Base-by-base conservation (phyloP, 2,797 vertebrate species). In the Antennarius maculatus region DNA sequence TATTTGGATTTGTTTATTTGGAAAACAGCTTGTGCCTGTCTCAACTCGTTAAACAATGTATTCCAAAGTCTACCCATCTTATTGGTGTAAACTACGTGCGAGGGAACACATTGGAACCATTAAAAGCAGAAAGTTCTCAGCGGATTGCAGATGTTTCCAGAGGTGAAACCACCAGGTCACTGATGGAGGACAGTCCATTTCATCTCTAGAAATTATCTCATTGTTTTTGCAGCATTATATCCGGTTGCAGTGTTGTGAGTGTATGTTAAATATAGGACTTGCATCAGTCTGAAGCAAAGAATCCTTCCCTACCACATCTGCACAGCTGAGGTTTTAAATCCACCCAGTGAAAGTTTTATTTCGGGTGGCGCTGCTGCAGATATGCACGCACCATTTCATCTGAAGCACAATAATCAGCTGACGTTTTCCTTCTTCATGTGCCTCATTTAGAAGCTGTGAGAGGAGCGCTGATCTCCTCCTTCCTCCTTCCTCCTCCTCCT, bases 111-210 rank as follows among this genome's bases (percentile, higher is more conserved):
- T 8, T 76, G 77, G 12, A 76, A 60, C 59, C 59, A 77, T 82
- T 79, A 79, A 0, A 1, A 46, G 6, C 14, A 17, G 59, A 56
- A 13, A 17, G 53, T 3, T 66, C 37, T 9, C 31, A 80, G 73
- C 41, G 6, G 66, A 63, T 57, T 82, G n/a, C 80, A 86, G 78
- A 84, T 85, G 84, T 76, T 8, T 45, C 37, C 72, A 63, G 72
- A 73, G 76, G 79, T 80, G 70, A 71, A 73, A 18, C 48, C 0
- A 28, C 51, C 49, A 43, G 66, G 66, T 71, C 69, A 65, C 11
- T 11, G 56, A 16, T 61, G 27, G 60, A 66, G 56, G 50, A 23
- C 18, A 10, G 28, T 6, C 45, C 13, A 42, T 27, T 23, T 14
- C 2, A 2, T 23, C 23, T 23, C 23, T 23, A 23, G 23, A 6